These are phyloP conservation scores for Pinna nobilis DNA, from an alignment of 1,140 invertebrate species.

Conservation along the genomic window DNA sequence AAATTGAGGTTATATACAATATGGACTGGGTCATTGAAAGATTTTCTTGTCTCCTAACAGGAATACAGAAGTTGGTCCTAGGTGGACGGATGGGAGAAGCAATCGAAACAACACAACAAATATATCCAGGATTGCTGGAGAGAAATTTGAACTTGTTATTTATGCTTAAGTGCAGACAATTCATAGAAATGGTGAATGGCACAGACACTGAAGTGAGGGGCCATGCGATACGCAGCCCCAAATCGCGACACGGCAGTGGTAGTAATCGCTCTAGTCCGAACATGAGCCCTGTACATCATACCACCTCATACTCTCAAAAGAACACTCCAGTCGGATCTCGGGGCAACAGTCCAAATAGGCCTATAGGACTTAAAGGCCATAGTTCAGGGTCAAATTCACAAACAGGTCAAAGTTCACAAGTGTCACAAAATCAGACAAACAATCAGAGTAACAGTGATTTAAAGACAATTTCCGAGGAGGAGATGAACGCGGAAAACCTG, in stretches of 20 bases:
- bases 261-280: slow-evolving; percentile 62
- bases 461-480: slow-evolving; percentile 72
- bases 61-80: slow-evolving; percentile 94
- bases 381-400: slow-evolving; percentile 41
- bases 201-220: slow-evolving; percentile 74
- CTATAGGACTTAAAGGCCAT: slow-evolving; percentile 48
- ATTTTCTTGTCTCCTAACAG: too few species aligned
- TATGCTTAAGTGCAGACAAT: slow-evolving; percentile 96
- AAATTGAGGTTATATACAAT: too few species aligned
- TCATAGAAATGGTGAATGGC: slow-evolving; percentile 88
- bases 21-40: too few species aligned
- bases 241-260: slow-evolving; percentile 57
- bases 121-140: slow-evolving; percentile 94
- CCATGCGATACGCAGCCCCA: slow-evolving; percentile 61
- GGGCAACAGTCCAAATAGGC: slow-evolving; percentile 69
- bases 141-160: slow-evolving; percentile 93
- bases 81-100: slow-evolving; percentile 95
- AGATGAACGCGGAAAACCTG: slow-evolving; percentile 78
- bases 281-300: slow-evolving; percentile 59
- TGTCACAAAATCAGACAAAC: slow-evolving; percentile 42
- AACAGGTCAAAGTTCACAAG: slow-evolving; percentile 30
- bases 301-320: slow-evolving; percentile 46
- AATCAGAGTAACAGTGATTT: slow-evolving; percentile 47
- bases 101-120: slow-evolving; percentile 89
- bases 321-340: slow-evolving; percentile 54